A percentile compares a stretch with the other conserved stretches of the same genome.
Conservation (phyloP, 2,113 vertebrate genomes). For the Campylorhamphus procurvoides region DNA sequence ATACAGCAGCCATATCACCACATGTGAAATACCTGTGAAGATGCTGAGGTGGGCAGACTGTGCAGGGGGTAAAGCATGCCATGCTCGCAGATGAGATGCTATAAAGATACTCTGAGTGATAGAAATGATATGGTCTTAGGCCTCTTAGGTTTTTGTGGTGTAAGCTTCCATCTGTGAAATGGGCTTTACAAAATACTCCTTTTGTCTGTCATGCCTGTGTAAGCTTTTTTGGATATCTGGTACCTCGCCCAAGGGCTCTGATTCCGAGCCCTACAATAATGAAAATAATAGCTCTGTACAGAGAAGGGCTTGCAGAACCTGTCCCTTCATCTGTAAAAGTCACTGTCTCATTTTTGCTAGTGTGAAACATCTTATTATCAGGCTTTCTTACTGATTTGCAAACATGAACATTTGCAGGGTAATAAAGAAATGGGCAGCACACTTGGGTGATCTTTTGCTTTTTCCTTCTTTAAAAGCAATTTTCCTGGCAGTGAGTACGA, state of each 20-base stretch:
- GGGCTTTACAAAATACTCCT: background rate
- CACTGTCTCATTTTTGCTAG: background rate
- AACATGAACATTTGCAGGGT: background rate
- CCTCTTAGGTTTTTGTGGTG: background rate
- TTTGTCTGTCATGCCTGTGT: background rate
- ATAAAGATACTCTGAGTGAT: background rate
- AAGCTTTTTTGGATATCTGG: background rate
- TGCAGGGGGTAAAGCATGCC: background rate
- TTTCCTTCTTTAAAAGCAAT: slow-evolving; percentile 46
- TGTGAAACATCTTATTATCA: background rate
- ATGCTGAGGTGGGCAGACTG: background rate
- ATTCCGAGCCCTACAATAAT: background rate
- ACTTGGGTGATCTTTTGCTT: slow-evolving; percentile 5
- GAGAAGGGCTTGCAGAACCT: background rate
- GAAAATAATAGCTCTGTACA: background rate
- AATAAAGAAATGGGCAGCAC: slow-evolving; percentile 23
- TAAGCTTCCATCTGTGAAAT: background rate
- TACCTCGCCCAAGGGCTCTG: background rate
- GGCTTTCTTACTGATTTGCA: background rate
- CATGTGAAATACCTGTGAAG: background rate
- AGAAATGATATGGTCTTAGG: background rate
- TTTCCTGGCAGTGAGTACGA: background rate
- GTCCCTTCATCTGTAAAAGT: background rate
- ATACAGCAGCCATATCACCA: background rate
- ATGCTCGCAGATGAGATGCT: background rate